Evolutionary conservation across 2,888 invertebrate species (phyloP), one percentile per base, ranked within the genome.

Genomic region (Corbicula japonica): DNA sequence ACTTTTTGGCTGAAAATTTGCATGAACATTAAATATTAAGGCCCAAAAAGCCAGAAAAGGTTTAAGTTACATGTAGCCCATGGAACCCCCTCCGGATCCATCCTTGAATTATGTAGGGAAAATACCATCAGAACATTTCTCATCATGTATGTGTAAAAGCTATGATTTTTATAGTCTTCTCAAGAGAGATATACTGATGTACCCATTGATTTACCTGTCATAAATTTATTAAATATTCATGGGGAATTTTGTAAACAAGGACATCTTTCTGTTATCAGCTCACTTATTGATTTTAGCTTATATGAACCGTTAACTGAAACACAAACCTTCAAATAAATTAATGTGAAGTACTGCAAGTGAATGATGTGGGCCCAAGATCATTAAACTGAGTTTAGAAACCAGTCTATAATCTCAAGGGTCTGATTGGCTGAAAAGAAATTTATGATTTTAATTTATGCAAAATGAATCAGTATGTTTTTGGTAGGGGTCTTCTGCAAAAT

Each of bases 201-300:
- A n/a, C n/a, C 18, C 32, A 66, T 66, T 66, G 66, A 66, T 66
- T 41, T 35, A 18, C n/a, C 10, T 23, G 26, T 50, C 21, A 30
- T 1, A n/a, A 23, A 12, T 38, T 38, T 54, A 66, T 66, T 52
- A 66, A 66, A 35, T 23, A 50, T 66, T 32, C 34, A 66, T 66
- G 34, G 50, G 54, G 65, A 35, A 52, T 10, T 66, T 54, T 54
- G 66, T 66, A 66, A 66, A 66, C 54, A 35, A 12, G 0, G 10
- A 52, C 18, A 15, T 48, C 44, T 32, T 23, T 12, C 26, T 38
- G 26, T 66, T 66, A 66, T 66, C 66, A 23, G 6, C 26, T 15
- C 15, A 12, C 38, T 23, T 38, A 66, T 66, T 66, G 66, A 66
- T 66, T 66, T 66, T 66, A 6, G 41, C 21, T 60, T 10, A n/a